A percentile compares a stretch with the other conserved stretches of the same genome.
These are phyloP conservation scores for Drosophila nr. perissopoda DNA, from an alignment of 2,888 invertebrate species.

Conservation along the genomic window DNA sequence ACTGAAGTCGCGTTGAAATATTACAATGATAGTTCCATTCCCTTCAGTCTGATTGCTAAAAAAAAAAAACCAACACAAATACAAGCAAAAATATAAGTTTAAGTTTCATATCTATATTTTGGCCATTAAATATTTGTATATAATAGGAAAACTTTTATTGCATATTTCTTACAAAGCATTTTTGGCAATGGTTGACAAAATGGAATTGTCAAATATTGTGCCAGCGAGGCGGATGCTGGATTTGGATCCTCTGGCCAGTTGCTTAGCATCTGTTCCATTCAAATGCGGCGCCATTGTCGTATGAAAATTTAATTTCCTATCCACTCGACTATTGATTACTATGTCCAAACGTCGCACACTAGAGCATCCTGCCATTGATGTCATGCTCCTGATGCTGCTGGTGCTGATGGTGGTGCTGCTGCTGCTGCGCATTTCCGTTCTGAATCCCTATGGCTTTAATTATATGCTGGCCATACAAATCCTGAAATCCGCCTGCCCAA, in stretches of 20 bases:
- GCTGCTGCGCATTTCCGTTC: constrained; percentile 65
- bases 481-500: constrained; percentile 51
- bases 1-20: neutral
- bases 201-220: constrained; percentile 21
- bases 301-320: constrained; percentile 73
- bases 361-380: constrained; percentile 43
- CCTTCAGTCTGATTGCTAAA: neutral
- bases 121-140: neutral
- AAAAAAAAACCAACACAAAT: neutral
- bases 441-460: constrained; percentile 69
- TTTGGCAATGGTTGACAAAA: neutral
- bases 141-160: neutral
- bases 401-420: constrained; percentile 8
- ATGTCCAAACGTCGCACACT: constrained; percentile 47
- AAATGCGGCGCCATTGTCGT: constrained; percentile 33
- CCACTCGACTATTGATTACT: constrained; percentile 65
- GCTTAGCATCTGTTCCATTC: constrained; percentile 10
- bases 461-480: constrained; percentile 53
- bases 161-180: neutral
- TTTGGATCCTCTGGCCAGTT: neutral
- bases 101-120: neutral
- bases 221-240: neutral
- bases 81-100: neutral
- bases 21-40: neutral
- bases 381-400: constrained; percentile 6